Evolutionary conservation across 2,888 invertebrate genomes (phyloP), one percentile per base, ranked within the genome.

Genomic region (Himalopsyche japonica): DNA sequence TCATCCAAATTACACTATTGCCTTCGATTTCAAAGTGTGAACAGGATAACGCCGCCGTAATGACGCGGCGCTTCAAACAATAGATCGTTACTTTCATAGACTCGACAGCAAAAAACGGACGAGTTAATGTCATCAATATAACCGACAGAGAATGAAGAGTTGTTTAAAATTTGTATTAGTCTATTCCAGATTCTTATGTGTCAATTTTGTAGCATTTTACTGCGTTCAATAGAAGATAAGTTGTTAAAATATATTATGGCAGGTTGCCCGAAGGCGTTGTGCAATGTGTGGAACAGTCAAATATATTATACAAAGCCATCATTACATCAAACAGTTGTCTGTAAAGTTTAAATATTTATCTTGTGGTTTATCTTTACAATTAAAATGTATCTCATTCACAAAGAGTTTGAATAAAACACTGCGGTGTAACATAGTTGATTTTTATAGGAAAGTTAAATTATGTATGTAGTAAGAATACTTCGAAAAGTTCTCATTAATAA

Each of bases 171-270:
- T 57, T 57, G 57, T 57, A 57, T 20, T 92, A 92, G 92, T 92
- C 92, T 92, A 92, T 92, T 92, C 91, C 91, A 92, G 92, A 92
- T 92, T 92, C 92, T 92, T 92, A 92, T 92, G 92, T 92, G 92
- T 92, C 92, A 92, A 92, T 92, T 92, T 92, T 90, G 92, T 92
- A 92, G 92, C 91, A 89, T 92, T 92, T 92, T 92, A 92, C 91
- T 92, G 92, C 92, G 91, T 57, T 90, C 92, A 92, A 91, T 90
- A 91, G 87, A 91, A 91, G 91, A 80, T 92, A 92, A 92, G 92
- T 86, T 92, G 92, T 92, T 92, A 78, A 84, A 81, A 81, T 81
- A 24, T 81, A 83, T 83, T 34, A 82, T 48, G 80, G 79, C 86
- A 82, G 76, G 47, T 27, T 83, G 81, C 79, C 76, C 27, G 32